These are phyloP conservation scores for Pollenia labialis DNA, from an alignment of 2,888 invertebrate genomes.

Conservation along the genomic window DNA sequence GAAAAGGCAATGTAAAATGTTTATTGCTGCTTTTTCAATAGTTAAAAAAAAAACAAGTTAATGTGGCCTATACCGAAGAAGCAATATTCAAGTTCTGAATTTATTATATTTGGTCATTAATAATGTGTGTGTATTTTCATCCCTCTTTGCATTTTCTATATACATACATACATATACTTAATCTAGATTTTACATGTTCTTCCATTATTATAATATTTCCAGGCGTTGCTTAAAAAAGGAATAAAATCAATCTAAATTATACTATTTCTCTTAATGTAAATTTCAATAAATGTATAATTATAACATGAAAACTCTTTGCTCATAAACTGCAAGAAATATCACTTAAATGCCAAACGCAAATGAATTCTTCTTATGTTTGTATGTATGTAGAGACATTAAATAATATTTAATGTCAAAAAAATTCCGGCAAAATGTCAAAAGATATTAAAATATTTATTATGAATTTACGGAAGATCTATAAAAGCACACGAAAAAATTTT, in stretches of 20 bases:
- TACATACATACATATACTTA: too few species aligned
- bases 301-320: conserved; percentile 48
- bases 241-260: conserved; percentile 9
- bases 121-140: background rate
- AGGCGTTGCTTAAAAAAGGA: background rate
- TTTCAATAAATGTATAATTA: conserved; percentile 41
- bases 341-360: background rate
- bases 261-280: conserved; percentile 18
- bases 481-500: conserved; percentile 25
- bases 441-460: conserved; percentile 71
- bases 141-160: background rate
- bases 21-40: background rate
- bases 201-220: background rate
- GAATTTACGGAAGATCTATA: conserved; percentile 48
- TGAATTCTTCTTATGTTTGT: background rate
- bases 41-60: too few species aligned
- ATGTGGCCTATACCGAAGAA: too few species aligned
- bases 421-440: conserved; percentile 68
- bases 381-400: conserved; percentile 18
- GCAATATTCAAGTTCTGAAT: too few species aligned
- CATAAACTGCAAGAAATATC: conserved; percentile 33
- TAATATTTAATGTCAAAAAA: conserved; percentile 62
- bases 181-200: background rate
- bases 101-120: too few species aligned
- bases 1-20: conserved; percentile 39